Conservation (phyloP, 2,888 invertebrate species). For the Lithodes maja region DNA sequence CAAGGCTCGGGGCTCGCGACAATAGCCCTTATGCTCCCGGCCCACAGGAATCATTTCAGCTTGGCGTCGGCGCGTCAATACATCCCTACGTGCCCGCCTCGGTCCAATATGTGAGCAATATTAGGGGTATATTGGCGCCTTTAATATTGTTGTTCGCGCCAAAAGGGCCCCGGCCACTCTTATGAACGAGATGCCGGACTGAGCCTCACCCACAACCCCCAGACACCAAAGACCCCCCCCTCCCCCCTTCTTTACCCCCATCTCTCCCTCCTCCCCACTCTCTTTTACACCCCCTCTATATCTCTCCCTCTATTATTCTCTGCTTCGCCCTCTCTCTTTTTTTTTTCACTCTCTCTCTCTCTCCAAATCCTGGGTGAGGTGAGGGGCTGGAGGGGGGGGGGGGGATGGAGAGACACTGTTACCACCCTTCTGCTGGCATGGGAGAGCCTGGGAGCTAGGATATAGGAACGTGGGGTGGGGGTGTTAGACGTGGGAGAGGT, state of each 20-base stretch:
- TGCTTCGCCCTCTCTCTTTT: not conserved
- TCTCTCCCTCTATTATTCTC: not conserved
- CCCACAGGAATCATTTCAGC: constrained; percentile 7
- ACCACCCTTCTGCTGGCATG: not conserved
- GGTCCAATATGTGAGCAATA: constrained; percentile 66
- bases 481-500: not conserved
- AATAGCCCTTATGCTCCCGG: not conserved
- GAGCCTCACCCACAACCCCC: not conserved
- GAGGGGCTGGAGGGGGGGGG: not conserved
- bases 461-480: not conserved
- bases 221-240: not conserved
- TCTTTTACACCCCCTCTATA: not conserved
- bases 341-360: not conserved
- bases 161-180: constrained; percentile 60
- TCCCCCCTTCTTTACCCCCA: constrained; percentile 5
- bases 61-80: constrained; percentile 21
- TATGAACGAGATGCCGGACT: constrained; percentile 59
- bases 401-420: not conserved
- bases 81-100: constrained; percentile 32
- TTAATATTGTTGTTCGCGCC: constrained; percentile 67
- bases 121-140: constrained; percentile 67
- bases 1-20: not conserved
- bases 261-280: not conserved
- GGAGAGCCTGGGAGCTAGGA: not conserved
- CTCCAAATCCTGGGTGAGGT: not conserved